Evolutionary conservation across 2,113 vertebrate genomes (phyloP), one percentile per base, ranked within the genome.

Genomic region (Syrmaticus mikado): DNA sequence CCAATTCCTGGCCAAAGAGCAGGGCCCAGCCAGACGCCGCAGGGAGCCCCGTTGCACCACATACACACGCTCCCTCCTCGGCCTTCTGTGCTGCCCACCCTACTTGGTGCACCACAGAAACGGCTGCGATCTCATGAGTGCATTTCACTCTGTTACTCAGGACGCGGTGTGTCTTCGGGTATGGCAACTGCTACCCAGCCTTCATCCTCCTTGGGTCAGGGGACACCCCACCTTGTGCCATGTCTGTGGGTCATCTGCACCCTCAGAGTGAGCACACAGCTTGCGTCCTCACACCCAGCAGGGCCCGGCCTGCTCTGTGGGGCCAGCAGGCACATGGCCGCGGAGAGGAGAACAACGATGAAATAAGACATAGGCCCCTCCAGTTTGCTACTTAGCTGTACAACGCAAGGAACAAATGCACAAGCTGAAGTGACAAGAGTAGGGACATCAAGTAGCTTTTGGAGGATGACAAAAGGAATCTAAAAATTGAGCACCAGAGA

Each of bases 401-500:
- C 18, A 30, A 27, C 3, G 1, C 24, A 55, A 77, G 55, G 68
- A 87, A 71, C 57, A 82, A 87, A 93, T 2, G 13, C 32, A 74
- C 81, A 93, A 94, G 27, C 27, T 30, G 28, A 93, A 95, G 60
- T 30, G 52, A 85, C 75, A 89, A 41, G 34, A 91, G 85, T 7
- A 78, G 75, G 30, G 13, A 36, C 75, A 87, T 67, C 75, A 73
- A 92, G n/a, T 79, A 55, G 70, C 57, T 91, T 90, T 88, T 38
- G 81, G 57, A 78, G 2, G 6, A 36, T 34, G 74, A 73, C 11
- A 82, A 76, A 10, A 65, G 38, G 17, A 87, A 28, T 10, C 72
- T 91, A 75, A 88, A 93, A 92, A 64, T 5, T 50, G 40, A 85
- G n/a, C 80, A 90, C 52, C 81, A 65, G 91, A 87, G 73, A 86